Evolutionary conservation across 2,113 vertebrate genomes (phyloP).

Genomic region (Pomatorhinus ruficollis): DNA sequence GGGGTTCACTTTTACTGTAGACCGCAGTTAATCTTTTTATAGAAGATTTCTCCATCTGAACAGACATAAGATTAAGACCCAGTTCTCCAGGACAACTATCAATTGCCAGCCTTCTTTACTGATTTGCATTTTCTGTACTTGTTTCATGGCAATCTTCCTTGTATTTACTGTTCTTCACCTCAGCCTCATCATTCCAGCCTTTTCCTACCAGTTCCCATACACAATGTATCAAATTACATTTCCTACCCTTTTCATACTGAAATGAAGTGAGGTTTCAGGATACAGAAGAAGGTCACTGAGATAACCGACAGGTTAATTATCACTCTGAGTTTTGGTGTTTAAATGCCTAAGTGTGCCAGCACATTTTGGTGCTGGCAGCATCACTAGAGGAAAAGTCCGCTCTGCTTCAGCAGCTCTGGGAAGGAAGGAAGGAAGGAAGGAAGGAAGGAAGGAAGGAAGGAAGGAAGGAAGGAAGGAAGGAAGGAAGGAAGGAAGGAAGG

Average conservation of each 20-base stretch:
- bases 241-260: background rate
- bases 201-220: background rate
- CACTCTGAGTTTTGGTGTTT: background rate
- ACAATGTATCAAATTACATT: background rate
- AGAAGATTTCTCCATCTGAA: background rate
- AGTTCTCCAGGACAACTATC: background rate
- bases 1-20: background rate
- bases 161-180: background rate
- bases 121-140: background rate
- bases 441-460: background rate
- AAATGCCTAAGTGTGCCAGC: background rate
- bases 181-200: background rate
- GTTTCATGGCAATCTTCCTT: background rate
- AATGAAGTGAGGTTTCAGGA: background rate
- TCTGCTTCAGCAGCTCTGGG: background rate
- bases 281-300: background rate
- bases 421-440: background rate
- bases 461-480: background rate
- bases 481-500: background rate
- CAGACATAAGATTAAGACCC: background rate
- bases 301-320: background rate
- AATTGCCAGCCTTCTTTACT: background rate
- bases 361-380: background rate
- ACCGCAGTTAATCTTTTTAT: background rate
- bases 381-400: background rate